A percentile compares a stretch with the other conserved stretches of the same genome.
These are phyloP conservation scores for Caenorhabditis sp. DNA, from an alignment of 2,888 invertebrate species.

Conservation along the genomic window DNA sequence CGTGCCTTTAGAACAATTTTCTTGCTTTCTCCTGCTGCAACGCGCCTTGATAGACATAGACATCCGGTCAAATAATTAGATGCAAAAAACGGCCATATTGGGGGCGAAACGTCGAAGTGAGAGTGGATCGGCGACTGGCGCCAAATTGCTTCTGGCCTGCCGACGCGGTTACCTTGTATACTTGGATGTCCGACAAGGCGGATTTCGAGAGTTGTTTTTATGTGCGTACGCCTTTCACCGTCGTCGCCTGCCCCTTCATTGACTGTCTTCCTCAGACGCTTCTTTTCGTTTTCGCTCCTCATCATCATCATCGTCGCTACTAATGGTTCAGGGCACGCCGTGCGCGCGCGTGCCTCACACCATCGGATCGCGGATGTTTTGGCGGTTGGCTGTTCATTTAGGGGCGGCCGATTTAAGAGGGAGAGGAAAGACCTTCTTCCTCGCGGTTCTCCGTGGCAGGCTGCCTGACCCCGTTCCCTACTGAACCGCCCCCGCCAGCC, in stretches of 20 bases:
- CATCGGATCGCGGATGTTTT: slow-evolving; percentile 67
- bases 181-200: slow-evolving; percentile 49
- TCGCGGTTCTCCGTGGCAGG: slow-evolving; percentile 66
- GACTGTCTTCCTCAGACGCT: slow-evolving; percentile 48
- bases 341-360: slow-evolving; percentile 62
- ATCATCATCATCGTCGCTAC: slow-evolving; percentile 58
- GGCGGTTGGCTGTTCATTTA: slow-evolving; percentile 58
- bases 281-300: slow-evolving; percentile 41
- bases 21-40: slow-evolving; percentile 5
- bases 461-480: slow-evolving; percentile 67
- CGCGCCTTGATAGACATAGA: slow-evolving; percentile 36
- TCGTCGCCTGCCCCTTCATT: slow-evolving; percentile 37
- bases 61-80: slow-evolving; percentile 66
- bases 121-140: slow-evolving; percentile 58
- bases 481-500: slow-evolving; percentile 49
- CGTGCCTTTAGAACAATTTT: slow-evolving; percentile 5
- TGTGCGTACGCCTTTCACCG: slow-evolving; percentile 50
- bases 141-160: slow-evolving; percentile 52
- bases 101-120: slow-evolving; percentile 59
- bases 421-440: slow-evolving; percentile 32
- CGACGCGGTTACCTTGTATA: slow-evolving; percentile 61
- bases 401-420: slow-evolving; percentile 49
- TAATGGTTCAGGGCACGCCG: slow-evolving; percentile 61
- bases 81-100: slow-evolving; percentile 62
- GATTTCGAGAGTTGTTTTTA: slow-evolving; percentile 67